These are phyloP conservation scores for Drosophila pseudoananassae DNA, from an alignment of 1,140 invertebrate genomes.

Conservation along the genomic window DNA sequence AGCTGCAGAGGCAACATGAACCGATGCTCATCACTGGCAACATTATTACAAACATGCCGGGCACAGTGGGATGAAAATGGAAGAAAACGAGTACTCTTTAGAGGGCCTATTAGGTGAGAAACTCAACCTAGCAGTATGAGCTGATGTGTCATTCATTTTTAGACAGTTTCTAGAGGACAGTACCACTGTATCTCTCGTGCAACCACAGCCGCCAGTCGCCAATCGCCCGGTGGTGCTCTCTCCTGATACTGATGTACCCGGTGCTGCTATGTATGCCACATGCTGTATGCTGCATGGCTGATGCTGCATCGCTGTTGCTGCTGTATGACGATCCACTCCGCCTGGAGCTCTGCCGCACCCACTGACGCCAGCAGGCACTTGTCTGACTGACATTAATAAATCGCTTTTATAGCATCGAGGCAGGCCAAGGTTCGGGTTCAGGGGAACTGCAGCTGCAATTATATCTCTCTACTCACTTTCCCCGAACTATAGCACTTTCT, in stretches of 20 bases:
- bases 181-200: not conserved
- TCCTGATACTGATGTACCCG: not conserved
- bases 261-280: not conserved
- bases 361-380: constrained; percentile 70
- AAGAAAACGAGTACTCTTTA: too few species aligned
- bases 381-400: constrained; percentile 82
- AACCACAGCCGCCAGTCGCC: constrained; percentile 3
- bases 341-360: constrained; percentile 22
- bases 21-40: constrained; percentile 69
- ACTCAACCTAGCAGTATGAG: too few species aligned
- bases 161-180: not conserved
- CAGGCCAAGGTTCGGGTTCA: constrained; percentile 21
- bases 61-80: too few species aligned
- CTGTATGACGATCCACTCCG: constrained; percentile 12
- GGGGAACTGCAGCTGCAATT: constrained; percentile 49
- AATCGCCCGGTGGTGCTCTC: not conserved
- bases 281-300: not conserved
- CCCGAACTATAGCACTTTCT: constrained; percentile 3
- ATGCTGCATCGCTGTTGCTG: constrained; percentile 3
- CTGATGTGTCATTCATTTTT: too few species aligned
- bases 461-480: not conserved
- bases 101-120: too few species aligned
- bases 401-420: constrained; percentile 74
- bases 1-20: constrained; percentile 55
- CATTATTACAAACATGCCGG: constrained; percentile 72